Evolutionary conservation across 2,888 invertebrate species (phyloP).

Genomic region (Heteromurus nitidus): DNA sequence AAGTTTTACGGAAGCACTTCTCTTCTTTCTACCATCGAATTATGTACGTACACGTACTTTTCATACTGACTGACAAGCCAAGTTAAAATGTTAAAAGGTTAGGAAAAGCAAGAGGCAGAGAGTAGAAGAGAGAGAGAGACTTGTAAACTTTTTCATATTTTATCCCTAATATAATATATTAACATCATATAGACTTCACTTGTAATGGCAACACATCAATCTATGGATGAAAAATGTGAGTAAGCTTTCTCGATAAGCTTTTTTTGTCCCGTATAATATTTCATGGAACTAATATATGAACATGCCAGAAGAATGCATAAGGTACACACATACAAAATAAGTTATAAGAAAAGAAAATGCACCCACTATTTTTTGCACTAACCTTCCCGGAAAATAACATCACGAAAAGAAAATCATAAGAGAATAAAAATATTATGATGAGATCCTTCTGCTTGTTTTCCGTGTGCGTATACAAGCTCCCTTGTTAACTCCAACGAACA

Average conservation of each 20-base stretch:
- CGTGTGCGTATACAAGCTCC: no score
- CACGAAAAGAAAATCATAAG: background rate
- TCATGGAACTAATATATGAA: no score
- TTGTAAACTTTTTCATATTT: background rate
- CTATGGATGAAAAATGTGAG: conserved; percentile 5
- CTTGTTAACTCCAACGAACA: conserved; percentile 1
- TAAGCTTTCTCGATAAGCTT: background rate
- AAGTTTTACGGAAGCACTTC: no score
- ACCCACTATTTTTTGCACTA: background rate
- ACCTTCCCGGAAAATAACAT: conserved; percentile 6
- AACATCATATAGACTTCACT: background rate
- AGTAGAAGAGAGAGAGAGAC: background rate
- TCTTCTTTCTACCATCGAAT: no score
- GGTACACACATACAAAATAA: no score
- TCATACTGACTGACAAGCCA: background rate
- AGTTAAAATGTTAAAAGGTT: background rate
- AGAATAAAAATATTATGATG: conserved; percentile 13
- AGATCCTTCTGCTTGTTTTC: conserved; percentile 7
- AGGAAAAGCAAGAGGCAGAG: background rate
- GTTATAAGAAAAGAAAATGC: no score
- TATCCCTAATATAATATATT: background rate
- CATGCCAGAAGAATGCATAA: no score
- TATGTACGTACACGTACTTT: no score
- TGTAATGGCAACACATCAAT: background rate
- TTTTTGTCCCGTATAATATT: background rate